Conservation (phyloP, 2,113 vertebrate genomes). For the Cottus gobio region DNA sequence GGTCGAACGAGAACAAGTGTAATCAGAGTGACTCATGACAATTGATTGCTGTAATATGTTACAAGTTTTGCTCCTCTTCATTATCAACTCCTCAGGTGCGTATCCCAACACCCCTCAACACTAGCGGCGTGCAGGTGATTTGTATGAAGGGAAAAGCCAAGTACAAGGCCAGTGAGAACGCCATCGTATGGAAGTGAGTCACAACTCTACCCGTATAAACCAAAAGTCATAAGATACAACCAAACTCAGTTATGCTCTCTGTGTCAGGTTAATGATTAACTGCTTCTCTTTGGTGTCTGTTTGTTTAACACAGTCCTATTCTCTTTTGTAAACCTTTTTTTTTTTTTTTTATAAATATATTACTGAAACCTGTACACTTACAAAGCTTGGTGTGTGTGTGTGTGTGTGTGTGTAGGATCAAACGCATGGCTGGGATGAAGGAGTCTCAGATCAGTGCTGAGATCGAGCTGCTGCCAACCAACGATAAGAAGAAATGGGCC, state of each 20-base stretch:
- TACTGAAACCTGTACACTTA: not conserved
- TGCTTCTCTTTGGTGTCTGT: not conserved
- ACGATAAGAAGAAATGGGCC: constrained; percentile 99
- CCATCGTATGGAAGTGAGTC: constrained; percentile 99
- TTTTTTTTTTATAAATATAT: not conserved
- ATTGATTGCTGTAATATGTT: not conserved
- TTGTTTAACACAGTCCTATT: constrained; percentile 17
- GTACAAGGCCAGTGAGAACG: constrained; percentile 99
- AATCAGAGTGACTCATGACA: not conserved
- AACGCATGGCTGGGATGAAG: constrained; percentile 99
- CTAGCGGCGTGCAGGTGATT: constrained; percentile 98
- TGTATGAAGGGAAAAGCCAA: constrained; percentile 99
- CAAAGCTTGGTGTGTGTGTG: not conserved
- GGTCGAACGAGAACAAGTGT: not conserved
- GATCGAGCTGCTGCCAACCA: constrained; percentile 98
- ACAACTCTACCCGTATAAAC: not conserved
- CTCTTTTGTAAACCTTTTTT: not conserved
- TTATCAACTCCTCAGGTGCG: constrained; percentile 85
- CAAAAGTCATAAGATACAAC: not conserved
- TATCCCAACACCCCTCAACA: constrained; percentile 97
- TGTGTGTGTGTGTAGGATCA: constrained; percentile 88
- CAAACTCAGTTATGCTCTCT: not conserved
- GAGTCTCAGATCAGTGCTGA: constrained; percentile 99
- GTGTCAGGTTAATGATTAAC: constrained; percentile 24
- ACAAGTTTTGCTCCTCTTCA: not conserved